Percentiles rank a stretch among this genome's conserved stretches.
Conservation (phyloP, 2,797 vertebrate genomes). For the Cirrhinus mrigala region DNA sequence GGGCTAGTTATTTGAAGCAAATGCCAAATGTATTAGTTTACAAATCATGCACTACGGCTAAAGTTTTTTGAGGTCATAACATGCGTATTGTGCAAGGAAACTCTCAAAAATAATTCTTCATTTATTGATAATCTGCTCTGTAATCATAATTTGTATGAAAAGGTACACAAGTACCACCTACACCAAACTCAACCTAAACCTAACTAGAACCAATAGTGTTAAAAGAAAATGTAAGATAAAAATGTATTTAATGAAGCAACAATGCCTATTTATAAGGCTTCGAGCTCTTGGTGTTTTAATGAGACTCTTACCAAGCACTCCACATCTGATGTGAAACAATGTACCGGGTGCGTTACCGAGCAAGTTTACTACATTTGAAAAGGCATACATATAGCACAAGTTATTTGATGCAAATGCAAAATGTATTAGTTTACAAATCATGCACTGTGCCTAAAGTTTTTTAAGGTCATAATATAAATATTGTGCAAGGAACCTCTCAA, state of each 20-base stretch:
- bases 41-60: too few relatives aligned
- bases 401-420: not conserved
- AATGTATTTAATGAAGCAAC: not conserved
- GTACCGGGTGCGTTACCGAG: not conserved
- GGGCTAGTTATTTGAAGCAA: not conserved
- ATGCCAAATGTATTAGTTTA: not conserved
- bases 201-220: not conserved
- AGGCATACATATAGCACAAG: not conserved
- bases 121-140: too few relatives aligned
- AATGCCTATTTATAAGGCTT: not conserved
- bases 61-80: too few relatives aligned
- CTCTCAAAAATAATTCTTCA: too few relatives aligned
- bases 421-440: not conserved
- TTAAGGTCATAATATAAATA: too few relatives aligned
- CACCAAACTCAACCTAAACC: not conserved
- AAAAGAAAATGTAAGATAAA: not conserved
- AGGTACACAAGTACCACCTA: not conserved
- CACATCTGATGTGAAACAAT: not conserved
- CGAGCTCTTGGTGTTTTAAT: not conserved
- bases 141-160: too few relatives aligned
- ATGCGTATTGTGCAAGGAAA: too few relatives aligned
- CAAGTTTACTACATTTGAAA: not conserved
- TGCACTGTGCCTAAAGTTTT: too few relatives aligned
- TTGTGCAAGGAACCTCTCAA: too few relatives aligned
- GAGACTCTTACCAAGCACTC: not conserved